phyloP scores from a whole-genome alignment of 2,797 vertebrate species.

The Sebastiscus albofasciatus region DNA sequence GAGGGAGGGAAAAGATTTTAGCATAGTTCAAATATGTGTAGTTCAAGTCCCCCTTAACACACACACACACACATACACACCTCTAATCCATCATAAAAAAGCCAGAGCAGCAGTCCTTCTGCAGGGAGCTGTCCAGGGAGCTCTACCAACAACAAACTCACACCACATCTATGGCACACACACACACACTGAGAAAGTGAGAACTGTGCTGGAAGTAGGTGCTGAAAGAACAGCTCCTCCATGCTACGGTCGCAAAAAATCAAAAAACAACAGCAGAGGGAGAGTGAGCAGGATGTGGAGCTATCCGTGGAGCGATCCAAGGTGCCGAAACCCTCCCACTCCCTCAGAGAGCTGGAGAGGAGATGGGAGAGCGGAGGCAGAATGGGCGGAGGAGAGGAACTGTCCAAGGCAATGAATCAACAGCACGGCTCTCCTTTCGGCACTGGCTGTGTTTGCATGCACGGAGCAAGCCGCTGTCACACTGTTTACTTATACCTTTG shows the following conservation, averaged over 20 bases:
- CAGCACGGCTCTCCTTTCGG: slow-evolving; percentile 21
- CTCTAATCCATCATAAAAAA: slow-evolving; percentile 58
- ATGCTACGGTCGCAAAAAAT: neutral
- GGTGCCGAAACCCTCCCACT: slow-evolving; percentile 49
- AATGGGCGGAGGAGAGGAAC: slow-evolving; percentile 24
- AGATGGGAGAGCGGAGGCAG: slow-evolving; percentile 1
- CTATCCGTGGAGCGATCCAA: slow-evolving; percentile 59
- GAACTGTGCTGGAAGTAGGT: slow-evolving; percentile 12
- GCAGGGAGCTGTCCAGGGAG: slow-evolving; percentile 34
- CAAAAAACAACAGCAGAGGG: neutral
- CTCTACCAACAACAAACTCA: slow-evolving; percentile 16
- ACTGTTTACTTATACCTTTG: slow-evolving; percentile 12
- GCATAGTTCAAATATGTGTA: neutral
- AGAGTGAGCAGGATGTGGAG: slow-evolving; percentile 17
- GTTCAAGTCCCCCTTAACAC: neutral
- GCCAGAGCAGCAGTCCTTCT: slow-evolving; percentile 36
- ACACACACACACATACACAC: slow-evolving; percentile 6
- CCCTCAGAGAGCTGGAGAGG: slow-evolving; percentile 22
- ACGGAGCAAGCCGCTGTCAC: slow-evolving; percentile 6
- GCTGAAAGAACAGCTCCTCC: slow-evolving; percentile 48
- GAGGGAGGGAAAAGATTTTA: neutral
- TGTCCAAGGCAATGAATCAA: slow-evolving; percentile 50
- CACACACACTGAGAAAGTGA: neutral
- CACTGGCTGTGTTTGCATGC: neutral
- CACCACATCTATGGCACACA: neutral